These are phyloP conservation scores for Resseliella maxima DNA, from an alignment of 2,888 invertebrate genomes.

Conservation along the genomic window DNA sequence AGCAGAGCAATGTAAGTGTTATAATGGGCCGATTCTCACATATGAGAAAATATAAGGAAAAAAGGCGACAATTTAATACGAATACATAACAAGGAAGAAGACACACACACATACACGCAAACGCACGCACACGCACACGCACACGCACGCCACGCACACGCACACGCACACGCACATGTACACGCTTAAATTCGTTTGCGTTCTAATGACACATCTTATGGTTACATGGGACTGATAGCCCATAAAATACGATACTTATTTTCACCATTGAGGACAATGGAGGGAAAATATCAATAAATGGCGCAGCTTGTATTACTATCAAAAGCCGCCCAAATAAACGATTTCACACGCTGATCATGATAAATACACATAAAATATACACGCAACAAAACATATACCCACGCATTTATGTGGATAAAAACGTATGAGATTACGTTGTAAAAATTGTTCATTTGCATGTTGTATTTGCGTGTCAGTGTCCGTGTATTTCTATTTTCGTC, in stretches of 20 bases:
- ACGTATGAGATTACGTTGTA: no score
- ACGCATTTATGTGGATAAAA: no score
- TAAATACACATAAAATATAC: background rate
- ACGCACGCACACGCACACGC: no score
- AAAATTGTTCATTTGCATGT: no score
- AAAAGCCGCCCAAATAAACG: background rate
- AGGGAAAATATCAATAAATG: background rate
- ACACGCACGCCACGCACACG: background rate
- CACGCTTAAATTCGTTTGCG: background rate
- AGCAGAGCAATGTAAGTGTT: no score
- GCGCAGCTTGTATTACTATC: conserved; percentile 32
- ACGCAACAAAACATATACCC: no score
- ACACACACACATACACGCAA: no score
- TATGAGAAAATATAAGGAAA: background rate
- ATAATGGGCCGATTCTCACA: background rate
- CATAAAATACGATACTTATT: conserved; percentile 44
- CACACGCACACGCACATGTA: background rate
- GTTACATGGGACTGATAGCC: conserved; percentile 37
- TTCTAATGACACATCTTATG: conserved; percentile 6
- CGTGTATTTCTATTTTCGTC: no score
- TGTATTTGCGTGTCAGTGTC: no score
- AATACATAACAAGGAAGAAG: no score
- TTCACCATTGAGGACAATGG: background rate
- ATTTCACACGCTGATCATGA: conserved; percentile 20
- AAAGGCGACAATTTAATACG: background rate